These are phyloP conservation scores for Gallinago solitaria DNA, from an alignment of 2,797 vertebrate genomes.

Conservation along the genomic window DNA sequence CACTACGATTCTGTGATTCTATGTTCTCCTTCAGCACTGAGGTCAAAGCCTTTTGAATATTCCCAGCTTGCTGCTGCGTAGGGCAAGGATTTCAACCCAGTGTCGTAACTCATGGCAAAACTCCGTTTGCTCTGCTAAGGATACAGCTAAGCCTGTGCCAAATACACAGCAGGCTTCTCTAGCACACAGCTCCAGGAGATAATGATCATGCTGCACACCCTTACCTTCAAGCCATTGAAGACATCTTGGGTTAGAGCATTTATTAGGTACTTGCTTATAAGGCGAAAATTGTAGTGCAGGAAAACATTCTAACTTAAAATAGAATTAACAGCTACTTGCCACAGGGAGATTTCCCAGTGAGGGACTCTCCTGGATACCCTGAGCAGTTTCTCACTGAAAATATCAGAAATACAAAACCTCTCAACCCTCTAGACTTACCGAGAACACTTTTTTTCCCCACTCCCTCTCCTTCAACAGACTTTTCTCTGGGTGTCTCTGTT, in stretches of 20 bases:
- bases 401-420: neutral
- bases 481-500: neutral
- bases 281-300: neutral
- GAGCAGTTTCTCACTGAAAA: neutral
- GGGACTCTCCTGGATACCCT: neutral
- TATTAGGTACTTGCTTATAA: neutral
- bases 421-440: neutral
- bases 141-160: fast-evolving
- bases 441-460: neutral
- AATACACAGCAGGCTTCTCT: neutral
- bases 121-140: neutral
- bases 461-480: neutral
- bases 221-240: neutral
- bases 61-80: neutral
- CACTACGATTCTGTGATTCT: too few species aligned
- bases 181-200: neutral
- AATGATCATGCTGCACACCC: fast-evolving
- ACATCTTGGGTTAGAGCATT: neutral
- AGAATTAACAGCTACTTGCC: neutral
- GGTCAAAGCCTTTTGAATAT: neutral
- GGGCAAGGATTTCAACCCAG: neutral
- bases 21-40: neutral
- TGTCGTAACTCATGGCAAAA: neutral
- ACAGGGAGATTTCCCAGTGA: neutral
- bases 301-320: neutral